phyloP scores from a whole-genome alignment of 2,888 invertebrate species.

The Thalpophila matura region DNA sequence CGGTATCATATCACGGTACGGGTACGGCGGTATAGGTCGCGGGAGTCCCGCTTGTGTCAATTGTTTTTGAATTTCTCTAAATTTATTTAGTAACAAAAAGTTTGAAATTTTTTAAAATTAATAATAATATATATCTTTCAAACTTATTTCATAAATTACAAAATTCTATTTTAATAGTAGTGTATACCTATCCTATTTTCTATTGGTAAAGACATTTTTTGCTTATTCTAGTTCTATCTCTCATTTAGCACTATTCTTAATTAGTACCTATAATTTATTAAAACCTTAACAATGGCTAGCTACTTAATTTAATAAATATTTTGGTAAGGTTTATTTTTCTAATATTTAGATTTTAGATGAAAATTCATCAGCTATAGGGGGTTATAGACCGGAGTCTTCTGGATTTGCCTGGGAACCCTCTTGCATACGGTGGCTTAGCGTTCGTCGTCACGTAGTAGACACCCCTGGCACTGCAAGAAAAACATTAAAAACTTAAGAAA shows the following conservation, averaged over 20 bases:
- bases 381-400: slow-evolving; percentile 79
- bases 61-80: no score
- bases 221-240: not conserved
- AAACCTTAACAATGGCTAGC: slow-evolving; percentile 46
- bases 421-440: slow-evolving; percentile 95
- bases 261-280: slow-evolving; percentile 22
- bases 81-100: no score
- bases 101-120: no score
- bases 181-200: not conserved
- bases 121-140: no score
- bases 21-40: no score
- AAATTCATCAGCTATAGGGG: slow-evolving; percentile 78
- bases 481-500: no score
- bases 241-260: slow-evolving; percentile 10
- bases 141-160: not conserved
- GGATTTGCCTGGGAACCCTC: slow-evolving; percentile 94
- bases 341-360: not conserved
- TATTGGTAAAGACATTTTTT: slow-evolving; percentile 5
- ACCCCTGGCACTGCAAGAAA: slow-evolving; percentile 93
- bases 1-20: no score
- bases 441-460: slow-evolving; percentile 96
- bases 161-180: not conserved
- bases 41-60: no score
- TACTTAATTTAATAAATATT: slow-evolving; percentile 41
- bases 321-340: slow-evolving; percentile 50